These are phyloP conservation scores for Clarias magur DNA, from an alignment of 2,113 vertebrate species.

Conservation along the genomic window DNA sequence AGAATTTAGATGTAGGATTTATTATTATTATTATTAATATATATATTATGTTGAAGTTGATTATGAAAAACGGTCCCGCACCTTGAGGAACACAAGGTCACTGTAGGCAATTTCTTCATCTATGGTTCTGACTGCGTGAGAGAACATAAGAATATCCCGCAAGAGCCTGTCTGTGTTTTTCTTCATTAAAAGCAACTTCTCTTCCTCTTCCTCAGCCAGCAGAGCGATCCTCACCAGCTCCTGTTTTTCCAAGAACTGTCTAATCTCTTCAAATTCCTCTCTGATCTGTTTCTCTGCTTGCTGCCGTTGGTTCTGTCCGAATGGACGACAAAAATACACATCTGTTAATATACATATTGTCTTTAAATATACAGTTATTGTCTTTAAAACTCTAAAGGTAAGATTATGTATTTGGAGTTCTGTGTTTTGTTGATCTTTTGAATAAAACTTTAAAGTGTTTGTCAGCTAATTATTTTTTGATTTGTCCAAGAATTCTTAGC, in stretches of 20 bases:
- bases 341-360: background rate
- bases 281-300: conserved; percentile 69
- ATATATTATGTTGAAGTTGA: background rate
- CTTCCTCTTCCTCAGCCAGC: conserved; percentile 67
- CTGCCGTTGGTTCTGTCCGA: conserved; percentile 66
- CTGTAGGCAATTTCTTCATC: conserved; percentile 69
- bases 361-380: background rate
- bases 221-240: conserved; percentile 61
- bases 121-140: conserved; percentile 69
- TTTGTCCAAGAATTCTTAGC: background rate
- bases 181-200: conserved; percentile 68
- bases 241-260: conserved; percentile 66
- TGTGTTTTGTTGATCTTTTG: background rate
- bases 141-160: conserved; percentile 69
- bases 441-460: background rate
- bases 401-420: background rate
- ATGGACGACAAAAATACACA: background rate
- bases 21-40: no score
- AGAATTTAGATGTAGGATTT: no score
- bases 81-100: conserved; percentile 69
- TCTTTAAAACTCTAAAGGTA: background rate
- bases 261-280: conserved; percentile 69
- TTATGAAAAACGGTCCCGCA: conserved; percentile 34
- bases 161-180: conserved; percentile 69
- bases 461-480: background rate